phyloP scores from a whole-genome alignment of 2,113 vertebrate genomes.

The Chiloscyllium plagiosum region DNA sequence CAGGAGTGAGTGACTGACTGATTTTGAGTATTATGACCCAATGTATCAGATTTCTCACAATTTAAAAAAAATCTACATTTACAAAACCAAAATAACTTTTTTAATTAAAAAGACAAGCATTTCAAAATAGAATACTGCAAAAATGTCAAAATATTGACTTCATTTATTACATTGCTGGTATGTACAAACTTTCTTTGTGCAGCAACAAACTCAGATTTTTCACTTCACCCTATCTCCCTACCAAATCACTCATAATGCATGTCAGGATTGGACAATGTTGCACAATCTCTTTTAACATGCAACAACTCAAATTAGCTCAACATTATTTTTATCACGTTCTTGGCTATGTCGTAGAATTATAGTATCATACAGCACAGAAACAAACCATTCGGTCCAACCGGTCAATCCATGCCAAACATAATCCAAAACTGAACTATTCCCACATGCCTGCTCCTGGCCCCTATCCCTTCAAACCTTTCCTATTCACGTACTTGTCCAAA shows the following conservation, averaged over 20 bases:
- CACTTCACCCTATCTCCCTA: no score
- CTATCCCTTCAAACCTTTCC: no score
- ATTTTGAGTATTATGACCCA: not conserved
- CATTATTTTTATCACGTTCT: not conserved
- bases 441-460: no score
- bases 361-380: no score
- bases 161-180: not conserved
- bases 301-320: not conserved
- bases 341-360: no score
- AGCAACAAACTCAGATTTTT: not conserved
- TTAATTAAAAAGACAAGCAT: not conserved
- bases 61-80: not conserved
- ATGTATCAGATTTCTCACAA: not conserved
- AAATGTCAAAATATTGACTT: not conserved
- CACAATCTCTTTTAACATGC: not conserved
- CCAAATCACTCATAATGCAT: not conserved
- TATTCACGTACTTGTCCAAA: no score
- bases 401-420: no score
- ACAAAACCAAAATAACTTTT: no score
- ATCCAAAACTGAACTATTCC: no score
- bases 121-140: not conserved
- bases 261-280: not conserved
- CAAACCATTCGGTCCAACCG: no score
- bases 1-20: no score
- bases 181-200: not conserved